Base-by-base conservation (phyloP, 30 jellyfish, hydroid and myxozoan genomes). In the Aurelia aurita region DNA sequence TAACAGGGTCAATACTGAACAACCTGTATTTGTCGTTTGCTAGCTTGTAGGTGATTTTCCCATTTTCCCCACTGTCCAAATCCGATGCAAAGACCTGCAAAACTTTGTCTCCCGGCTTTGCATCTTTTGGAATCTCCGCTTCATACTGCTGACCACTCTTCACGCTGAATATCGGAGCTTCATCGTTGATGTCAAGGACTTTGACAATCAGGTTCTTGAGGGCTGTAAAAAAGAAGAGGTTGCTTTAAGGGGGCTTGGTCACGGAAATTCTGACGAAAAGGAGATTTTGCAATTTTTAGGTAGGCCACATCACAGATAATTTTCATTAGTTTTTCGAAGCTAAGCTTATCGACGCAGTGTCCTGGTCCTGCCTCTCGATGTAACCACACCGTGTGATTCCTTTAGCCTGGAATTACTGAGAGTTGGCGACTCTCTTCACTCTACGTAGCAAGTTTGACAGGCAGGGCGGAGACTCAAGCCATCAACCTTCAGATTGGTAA, bases 1-100 rank as follows among this genome's bases (percentile, higher is more conserved):
- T 83, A 12, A 39, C 68, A 5, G 82, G 77, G 58, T 81, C 99
- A 53, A 94, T 89, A 25, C 34, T 58, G 75, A 94, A 94, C 25
- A 88, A 14, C 13, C 74, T 46, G 57, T 74, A 29, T 43, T 62
- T 77, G 57, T 87, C 81, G 46, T 55, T 74, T 43, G 96, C 79
- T 8, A 90, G 80, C 27, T 76, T 77, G 86, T 94, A 94, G 0
- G 47, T 68, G 39, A 94, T 89, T 58, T 76, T 82, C 5, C 97
- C 97, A 43, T 79, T 86, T 16, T 67, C 22, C 18, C 97, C 99
- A 64, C 99, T 94, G 87, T 94, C 99, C 49, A 88, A 78, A 69
- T 94, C 99, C 19, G 99, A 72, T 2, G 99, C 99, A 43, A 65
- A 69, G 26, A 94, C 97, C 65, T 79, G 91, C 18, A 86, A 66